Evolutionary conservation across 2,113 vertebrate genomes (phyloP).

Genomic region (Ifrita kowaldi): DNA sequence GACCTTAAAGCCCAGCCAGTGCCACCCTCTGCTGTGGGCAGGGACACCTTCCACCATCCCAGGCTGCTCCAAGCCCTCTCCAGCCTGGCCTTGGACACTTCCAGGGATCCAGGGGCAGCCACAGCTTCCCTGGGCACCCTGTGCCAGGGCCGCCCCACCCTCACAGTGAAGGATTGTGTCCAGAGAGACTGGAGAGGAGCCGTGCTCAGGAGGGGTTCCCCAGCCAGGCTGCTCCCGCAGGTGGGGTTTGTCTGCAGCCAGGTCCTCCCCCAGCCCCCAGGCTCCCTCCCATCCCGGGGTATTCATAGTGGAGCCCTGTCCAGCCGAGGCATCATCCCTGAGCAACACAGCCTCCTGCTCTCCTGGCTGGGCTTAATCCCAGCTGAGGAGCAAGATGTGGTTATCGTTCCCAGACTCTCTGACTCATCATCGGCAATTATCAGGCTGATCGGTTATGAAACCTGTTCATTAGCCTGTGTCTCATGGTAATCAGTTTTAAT

Average conservation of each 20-base stretch:
- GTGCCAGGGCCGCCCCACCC: neutral
- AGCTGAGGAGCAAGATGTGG: neutral
- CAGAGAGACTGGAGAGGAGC: neutral
- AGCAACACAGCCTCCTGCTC: neutral
- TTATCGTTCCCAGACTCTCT: slow-evolving; percentile 16
- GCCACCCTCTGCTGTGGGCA: neutral
- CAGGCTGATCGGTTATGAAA: slow-evolving; percentile 46
- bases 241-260: neutral
- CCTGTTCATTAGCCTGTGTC: neutral
- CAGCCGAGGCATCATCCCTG: fast-evolving
- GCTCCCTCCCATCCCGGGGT: neutral
- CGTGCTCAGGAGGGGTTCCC: fast-evolving
- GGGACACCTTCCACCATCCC: neutral
- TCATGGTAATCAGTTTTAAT: slow-evolving; percentile 34
- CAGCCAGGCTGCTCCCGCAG: neutral
- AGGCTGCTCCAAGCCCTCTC: fast-evolving
- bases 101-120: neutral
- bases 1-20: neutral
- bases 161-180: neutral
- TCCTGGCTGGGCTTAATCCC: neutral
- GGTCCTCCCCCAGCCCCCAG: neutral
- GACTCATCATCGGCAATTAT: slow-evolving; percentile 40
- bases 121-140: neutral
- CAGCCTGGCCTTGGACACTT: neutral
- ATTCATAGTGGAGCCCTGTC: neutral